A percentile compares a stretch with the other conserved stretches of the same genome.
Conservation (phyloP, 2,888 invertebrate species). For the Phragmatobia fuliginosa region DNA sequence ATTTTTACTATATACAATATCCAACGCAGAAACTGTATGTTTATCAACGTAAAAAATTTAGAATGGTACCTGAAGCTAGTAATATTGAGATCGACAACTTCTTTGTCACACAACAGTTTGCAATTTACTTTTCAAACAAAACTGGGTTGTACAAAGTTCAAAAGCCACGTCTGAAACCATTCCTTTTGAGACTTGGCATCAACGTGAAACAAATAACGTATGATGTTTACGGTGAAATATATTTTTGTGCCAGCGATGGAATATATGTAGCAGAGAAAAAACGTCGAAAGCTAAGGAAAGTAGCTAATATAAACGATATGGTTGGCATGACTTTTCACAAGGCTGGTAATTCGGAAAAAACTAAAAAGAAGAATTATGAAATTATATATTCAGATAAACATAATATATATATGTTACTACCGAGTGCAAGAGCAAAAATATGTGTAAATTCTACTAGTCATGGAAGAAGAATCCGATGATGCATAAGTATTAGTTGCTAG, state of each 20-base stretch:
- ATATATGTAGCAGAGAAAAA: slow-evolving; percentile 65
- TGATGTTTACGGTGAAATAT: slow-evolving; percentile 72
- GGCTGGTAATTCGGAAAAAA: slow-evolving; percentile 30
- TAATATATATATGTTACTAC: slow-evolving; percentile 63
- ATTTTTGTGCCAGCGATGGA: slow-evolving; percentile 68
- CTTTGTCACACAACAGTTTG: slow-evolving; percentile 64
- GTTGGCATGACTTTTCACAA: slow-evolving; percentile 67
- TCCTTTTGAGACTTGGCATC: slow-evolving; percentile 62
- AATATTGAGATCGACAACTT: slow-evolving; percentile 72
- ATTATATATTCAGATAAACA: slow-evolving; percentile 70
- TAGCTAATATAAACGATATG: slow-evolving; percentile 63
- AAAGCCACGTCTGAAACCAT: slow-evolving; percentile 44
- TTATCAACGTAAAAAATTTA: slow-evolving; percentile 64
- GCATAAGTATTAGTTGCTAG: not conserved
- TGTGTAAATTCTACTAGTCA: not conserved
- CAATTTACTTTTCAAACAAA: slow-evolving; percentile 73
- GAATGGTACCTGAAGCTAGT: slow-evolving; percentile 65
- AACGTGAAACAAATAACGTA: slow-evolving; percentile 70
- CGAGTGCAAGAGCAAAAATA: not conserved
- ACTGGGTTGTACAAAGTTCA: slow-evolving; percentile 76
- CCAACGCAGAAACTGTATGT: slow-evolving; percentile 9
- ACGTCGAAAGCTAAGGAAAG: slow-evolving; percentile 56
- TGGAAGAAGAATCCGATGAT: not conserved
- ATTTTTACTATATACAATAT: slow-evolving; percentile 69
- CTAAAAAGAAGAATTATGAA: slow-evolving; percentile 61